phyloP scores from a whole-genome alignment of 2,113 vertebrate species.

The Eretmochelys imbricata region DNA sequence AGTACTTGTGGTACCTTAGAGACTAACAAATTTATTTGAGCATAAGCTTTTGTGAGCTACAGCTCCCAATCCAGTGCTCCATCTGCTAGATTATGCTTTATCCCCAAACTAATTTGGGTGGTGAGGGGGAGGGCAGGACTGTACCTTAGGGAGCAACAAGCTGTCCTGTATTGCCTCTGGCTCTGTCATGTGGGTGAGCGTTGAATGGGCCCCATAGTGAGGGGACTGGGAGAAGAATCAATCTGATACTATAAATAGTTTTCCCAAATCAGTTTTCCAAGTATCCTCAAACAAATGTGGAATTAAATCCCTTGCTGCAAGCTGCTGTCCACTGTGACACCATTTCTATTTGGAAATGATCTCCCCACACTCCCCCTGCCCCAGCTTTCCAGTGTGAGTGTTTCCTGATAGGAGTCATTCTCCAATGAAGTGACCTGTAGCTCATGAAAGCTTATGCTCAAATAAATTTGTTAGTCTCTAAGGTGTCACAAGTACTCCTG shows the following conservation, averaged over 20 bases:
- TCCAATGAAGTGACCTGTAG: background rate
- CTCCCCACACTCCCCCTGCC: background rate
- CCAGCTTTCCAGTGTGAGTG: background rate
- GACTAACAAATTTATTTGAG: too few relatives aligned
- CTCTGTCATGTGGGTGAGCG: background rate
- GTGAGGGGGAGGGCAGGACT: background rate
- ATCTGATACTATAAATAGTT: accelerated
- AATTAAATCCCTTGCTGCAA: background rate
- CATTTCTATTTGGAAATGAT: background rate
- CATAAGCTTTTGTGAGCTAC: too few relatives aligned
- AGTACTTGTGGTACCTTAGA: too few relatives aligned
- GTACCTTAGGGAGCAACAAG: background rate
- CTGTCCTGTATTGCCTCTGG: background rate
- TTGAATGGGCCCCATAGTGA: background rate
- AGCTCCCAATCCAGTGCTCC: background rate
- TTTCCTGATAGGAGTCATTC: background rate
- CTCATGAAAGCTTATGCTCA: too few relatives aligned
- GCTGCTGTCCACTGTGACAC: background rate
- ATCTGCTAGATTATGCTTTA: background rate
- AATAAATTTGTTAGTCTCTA: too few relatives aligned
- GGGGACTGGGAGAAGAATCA: accelerated
- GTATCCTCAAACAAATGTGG: background rate
- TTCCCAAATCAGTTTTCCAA: background rate
- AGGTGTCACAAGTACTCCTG: too few relatives aligned
- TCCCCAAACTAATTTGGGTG: background rate